A percentile compares a stretch with the other conserved stretches of the same genome.
Conservation (phyloP, 2,888 invertebrate genomes). For the Meandrusa payeni region DNA sequence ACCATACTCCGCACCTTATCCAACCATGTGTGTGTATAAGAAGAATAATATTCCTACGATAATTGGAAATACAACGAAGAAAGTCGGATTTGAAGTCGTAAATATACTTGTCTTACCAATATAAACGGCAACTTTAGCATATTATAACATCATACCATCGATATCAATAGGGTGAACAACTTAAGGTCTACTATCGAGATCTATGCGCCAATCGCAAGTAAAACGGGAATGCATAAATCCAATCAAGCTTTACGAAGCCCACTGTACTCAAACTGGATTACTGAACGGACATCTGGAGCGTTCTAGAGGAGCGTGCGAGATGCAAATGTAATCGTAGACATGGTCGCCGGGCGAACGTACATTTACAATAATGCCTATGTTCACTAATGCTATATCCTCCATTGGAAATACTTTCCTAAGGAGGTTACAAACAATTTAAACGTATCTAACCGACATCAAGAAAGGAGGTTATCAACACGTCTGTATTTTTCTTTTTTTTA, state of each 20-base stretch:
- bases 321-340: slow-evolving; percentile 34
- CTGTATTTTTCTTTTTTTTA: too few relatives aligned
- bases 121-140: too few relatives aligned
- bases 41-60: too few relatives aligned
- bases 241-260: slow-evolving; percentile 30
- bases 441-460: too few relatives aligned
- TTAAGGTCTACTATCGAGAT: slow-evolving; percentile 1
- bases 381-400: too few relatives aligned
- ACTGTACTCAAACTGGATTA: slow-evolving; percentile 34
- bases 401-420: neutral
- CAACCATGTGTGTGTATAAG: too few relatives aligned
- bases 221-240: slow-evolving; percentile 26
- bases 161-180: neutral
- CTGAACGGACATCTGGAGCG: slow-evolving; percentile 35
- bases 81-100: too few relatives aligned
- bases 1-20: too few relatives aligned
- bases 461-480: too few relatives aligned
- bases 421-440: too few relatives aligned
- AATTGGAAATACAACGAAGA: too few relatives aligned
- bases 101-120: too few relatives aligned
- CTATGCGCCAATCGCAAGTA: slow-evolving; percentile 14
- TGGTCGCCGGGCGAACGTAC: slow-evolving; percentile 15
- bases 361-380: slow-evolving; percentile 9
- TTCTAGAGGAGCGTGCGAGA: slow-evolving; percentile 35
- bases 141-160: neutral